These are phyloP conservation scores for Gambusia yucatana DNA, from an alignment of 2,797 vertebrate species.

Conservation along the genomic window DNA sequence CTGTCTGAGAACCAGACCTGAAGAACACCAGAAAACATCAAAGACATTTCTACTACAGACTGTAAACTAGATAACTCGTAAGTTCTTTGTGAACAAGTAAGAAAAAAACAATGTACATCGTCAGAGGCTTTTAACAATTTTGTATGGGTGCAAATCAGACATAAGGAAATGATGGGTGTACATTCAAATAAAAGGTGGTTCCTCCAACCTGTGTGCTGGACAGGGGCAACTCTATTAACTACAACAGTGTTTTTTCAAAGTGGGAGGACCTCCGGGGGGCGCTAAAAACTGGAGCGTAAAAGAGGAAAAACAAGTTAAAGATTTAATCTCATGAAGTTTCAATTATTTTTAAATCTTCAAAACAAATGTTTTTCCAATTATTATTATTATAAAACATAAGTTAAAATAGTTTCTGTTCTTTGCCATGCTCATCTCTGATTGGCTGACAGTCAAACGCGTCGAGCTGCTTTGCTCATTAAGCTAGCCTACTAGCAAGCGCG, in stretches of 20 bases:
- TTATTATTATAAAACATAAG: too few relatives aligned
- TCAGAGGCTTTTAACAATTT: background rate
- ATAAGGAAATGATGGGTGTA: background rate
- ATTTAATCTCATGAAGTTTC: too few relatives aligned
- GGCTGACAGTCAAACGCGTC: too few relatives aligned
- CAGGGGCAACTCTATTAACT: background rate
- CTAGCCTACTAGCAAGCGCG: too few relatives aligned
- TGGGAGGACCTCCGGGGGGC: too few relatives aligned
- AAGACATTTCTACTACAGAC: slow-evolving; percentile 16
- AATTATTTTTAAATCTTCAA: too few relatives aligned
- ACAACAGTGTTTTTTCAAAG: background rate
- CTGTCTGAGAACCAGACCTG: slow-evolving; percentile 32
- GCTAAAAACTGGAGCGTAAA: too few relatives aligned
- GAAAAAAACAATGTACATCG: background rate
- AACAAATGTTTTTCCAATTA: too few relatives aligned
- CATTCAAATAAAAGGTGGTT: background rate
- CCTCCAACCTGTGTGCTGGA: background rate
- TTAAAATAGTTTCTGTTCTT: too few relatives aligned
- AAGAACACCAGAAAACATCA: slow-evolving; percentile 11
- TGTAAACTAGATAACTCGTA: background rate
- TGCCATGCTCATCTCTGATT: too few relatives aligned
- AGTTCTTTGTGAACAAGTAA: background rate
- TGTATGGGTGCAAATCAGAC: background rate
- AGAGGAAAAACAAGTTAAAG: too few relatives aligned
- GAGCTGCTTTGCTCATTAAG: too few relatives aligned